These are phyloP conservation scores for Physocephala rufipes DNA, from an alignment of 2,888 invertebrate genomes.

Conservation along the genomic window DNA sequence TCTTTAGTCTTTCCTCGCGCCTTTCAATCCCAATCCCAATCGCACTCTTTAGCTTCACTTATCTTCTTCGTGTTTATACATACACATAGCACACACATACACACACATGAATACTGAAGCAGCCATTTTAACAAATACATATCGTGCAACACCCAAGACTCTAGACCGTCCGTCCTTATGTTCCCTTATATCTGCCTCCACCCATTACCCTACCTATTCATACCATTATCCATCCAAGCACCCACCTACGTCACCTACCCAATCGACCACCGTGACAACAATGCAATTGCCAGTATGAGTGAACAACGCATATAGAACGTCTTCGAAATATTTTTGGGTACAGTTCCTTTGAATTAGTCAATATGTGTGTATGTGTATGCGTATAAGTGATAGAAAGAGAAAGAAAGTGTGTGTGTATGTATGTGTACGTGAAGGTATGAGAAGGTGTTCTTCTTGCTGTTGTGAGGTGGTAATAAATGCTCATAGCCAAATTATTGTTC, in stretches of 20 bases:
- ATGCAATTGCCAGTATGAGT: conserved; percentile 22
- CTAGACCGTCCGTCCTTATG: background rate
- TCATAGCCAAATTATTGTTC: background rate
- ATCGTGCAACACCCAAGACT: background rate
- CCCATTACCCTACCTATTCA: too few relatives aligned
- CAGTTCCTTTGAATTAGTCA: background rate
- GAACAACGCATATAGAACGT: conserved; percentile 23
- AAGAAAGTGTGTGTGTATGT: background rate
- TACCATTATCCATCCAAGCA: background rate
- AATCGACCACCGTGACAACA: conserved; percentile 10
- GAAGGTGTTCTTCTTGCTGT: background rate
- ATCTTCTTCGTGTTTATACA: background rate
- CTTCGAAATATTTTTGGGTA: conserved; percentile 30
- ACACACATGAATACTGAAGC: conserved; percentile 1
- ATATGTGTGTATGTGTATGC: conserved; percentile 1
- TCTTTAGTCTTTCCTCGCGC: conserved; percentile 37
- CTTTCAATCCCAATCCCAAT: conserved; percentile 22
- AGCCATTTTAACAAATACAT: background rate
- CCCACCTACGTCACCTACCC: conserved; percentile 31
- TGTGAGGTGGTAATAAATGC: background rate
- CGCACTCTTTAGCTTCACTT: background rate
- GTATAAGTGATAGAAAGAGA: too few relatives aligned
- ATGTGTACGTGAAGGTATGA: background rate
- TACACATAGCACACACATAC: background rate
- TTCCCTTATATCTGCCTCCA: too few relatives aligned